A percentile compares a stretch with the other conserved stretches of the same genome.
phyloP scores from a whole-genome alignment of 2,797 vertebrate species.

The Trichosurus vulpecula region DNA sequence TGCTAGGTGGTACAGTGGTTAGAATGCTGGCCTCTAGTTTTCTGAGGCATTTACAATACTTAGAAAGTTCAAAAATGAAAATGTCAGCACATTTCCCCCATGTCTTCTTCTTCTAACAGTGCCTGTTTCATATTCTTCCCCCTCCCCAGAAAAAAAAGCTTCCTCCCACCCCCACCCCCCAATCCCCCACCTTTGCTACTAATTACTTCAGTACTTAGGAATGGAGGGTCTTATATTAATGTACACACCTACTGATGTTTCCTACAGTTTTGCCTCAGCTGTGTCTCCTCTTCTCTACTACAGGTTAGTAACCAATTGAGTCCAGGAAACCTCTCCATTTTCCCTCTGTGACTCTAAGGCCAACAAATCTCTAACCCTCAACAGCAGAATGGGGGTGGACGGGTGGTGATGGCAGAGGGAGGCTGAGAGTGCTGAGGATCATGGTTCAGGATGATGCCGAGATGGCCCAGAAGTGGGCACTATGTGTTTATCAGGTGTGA shows the following conservation, averaged over 20 bases:
- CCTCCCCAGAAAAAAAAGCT: background rate
- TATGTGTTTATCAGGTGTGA: background rate
- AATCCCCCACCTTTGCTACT: background rate
- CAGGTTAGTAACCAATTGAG: background rate
- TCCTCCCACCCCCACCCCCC: no score
- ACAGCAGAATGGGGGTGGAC: background rate
- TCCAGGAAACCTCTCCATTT: background rate
- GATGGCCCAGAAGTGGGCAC: background rate
- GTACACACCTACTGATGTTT: background rate
- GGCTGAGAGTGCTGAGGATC: no score
- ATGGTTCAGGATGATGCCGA: no score
- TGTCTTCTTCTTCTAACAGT: no score
- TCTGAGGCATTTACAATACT: background rate
- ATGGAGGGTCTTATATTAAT: background rate
- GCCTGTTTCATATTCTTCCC: background rate
- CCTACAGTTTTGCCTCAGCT: background rate
- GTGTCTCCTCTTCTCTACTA: background rate
- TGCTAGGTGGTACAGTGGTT: background rate
- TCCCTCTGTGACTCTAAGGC: background rate
- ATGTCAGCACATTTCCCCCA: no score
- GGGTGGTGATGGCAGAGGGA: no score
- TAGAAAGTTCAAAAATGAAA: background rate
- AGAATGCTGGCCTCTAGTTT: background rate
- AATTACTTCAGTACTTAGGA: background rate
- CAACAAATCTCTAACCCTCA: background rate